Conservation (phyloP, 2,888 invertebrate genomes). For the Nyleta sp. region DNA sequence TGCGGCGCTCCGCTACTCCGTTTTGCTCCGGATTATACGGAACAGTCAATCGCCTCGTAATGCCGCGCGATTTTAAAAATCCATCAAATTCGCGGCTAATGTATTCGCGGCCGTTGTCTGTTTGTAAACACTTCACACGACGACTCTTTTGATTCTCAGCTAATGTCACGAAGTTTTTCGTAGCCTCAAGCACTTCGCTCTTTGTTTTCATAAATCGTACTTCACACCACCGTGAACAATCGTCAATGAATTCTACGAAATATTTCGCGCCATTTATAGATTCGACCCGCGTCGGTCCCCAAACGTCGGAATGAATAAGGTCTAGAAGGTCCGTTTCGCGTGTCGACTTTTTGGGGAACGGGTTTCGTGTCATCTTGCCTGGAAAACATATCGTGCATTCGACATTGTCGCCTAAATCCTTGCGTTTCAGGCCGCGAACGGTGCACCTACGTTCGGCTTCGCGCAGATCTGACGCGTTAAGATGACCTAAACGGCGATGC, state of each 20-base stretch:
- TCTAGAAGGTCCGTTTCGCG: constrained; percentile 28
- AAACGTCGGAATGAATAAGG: constrained; percentile 65
- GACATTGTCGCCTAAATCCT: not conserved
- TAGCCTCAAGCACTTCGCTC: not conserved
- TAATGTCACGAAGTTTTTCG: not conserved
- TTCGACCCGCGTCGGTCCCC: constrained; percentile 60
- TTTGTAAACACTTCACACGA: constrained; percentile 6
- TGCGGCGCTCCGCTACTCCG: too few relatives aligned
- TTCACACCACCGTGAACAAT: constrained; percentile 57
- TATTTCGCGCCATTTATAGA: constrained; percentile 55
- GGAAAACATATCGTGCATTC: constrained; percentile 1
- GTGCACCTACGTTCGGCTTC: not conserved
- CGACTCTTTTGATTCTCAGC: not conserved
- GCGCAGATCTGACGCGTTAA: constrained; percentile 16
- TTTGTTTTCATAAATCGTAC: constrained; percentile 3
- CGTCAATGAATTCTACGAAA: constrained; percentile 67
- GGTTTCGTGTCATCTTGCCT: constrained; percentile 9
- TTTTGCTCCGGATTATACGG: constrained; percentile 32
- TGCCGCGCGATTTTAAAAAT: constrained; percentile 26
- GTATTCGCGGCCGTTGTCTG: constrained; percentile 23
- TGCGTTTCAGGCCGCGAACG: constrained; percentile 1
- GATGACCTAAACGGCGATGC: constrained; percentile 40
- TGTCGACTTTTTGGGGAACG: constrained; percentile 8
- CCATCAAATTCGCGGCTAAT: constrained; percentile 15
- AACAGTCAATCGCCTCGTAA: constrained; percentile 16